Evolutionary conservation across 1,140 invertebrate species (phyloP).

Genomic region (Achatina immaculata): DNA sequence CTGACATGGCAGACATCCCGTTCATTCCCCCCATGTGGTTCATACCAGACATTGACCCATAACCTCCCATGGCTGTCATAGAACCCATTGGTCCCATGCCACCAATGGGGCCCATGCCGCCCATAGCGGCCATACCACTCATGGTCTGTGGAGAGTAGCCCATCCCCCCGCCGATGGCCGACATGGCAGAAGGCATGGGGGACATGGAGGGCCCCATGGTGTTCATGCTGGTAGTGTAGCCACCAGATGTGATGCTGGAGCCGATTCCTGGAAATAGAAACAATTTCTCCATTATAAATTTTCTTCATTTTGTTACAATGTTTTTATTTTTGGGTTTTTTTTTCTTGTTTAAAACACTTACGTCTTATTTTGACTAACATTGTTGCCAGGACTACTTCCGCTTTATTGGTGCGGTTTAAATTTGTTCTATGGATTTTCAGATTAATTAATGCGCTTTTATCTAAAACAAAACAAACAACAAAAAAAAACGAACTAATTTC

Average conservation of each 20-base stretch:
- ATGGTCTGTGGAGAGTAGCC: conserved; percentile 78
- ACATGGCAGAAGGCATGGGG: conserved; percentile 59
- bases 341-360: not conserved
- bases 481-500: too few species aligned
- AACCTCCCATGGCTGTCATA: conserved; percentile 68
- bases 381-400: not conserved
- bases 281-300: not conserved
- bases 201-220: conserved; percentile 59
- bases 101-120: conserved; percentile 74
- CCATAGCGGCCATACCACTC: conserved; percentile 75
- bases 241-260: conserved; percentile 51
- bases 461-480: too few species aligned
- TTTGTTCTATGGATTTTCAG: too few species aligned
- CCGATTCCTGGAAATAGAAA: conserved; percentile 36
- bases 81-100: conserved; percentile 66
- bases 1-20: conserved; percentile 62
- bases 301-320: not conserved
- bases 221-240: conserved; percentile 59
- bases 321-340: not conserved
- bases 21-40: conserved; percentile 68
- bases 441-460: too few species aligned
- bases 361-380: not conserved
- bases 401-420: not conserved
- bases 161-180: conserved; percentile 73
- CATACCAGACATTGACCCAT: conserved; percentile 79